Base-by-base conservation (phyloP, 2,797 vertebrate genomes). In the Sebastes taczanowskii region DNA sequence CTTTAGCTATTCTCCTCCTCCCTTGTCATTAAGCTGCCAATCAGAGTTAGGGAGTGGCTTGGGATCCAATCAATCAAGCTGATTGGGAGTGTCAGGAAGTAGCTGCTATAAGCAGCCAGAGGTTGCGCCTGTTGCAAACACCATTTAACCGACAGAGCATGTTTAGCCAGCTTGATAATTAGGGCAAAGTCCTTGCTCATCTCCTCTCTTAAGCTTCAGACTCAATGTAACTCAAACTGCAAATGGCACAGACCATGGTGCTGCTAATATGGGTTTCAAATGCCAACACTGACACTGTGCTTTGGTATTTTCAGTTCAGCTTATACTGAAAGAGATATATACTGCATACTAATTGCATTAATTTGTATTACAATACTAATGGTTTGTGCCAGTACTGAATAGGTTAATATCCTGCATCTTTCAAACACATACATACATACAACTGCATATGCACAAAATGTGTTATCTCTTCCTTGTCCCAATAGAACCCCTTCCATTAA, bases 41-140 rank as follows among this genome's bases (percentile, higher is more conserved):
- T 95, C 94, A 95, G 79, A 86, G 83, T 91, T 85, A 87, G 82
- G 88, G 88, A 93, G 89, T 82, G 85, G 84, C 81, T 80, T 58
- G 83, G 87, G 89, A 93, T 80, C 92, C 90, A 95, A 96, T 96
- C 95, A 91, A 94, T 96, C 96, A 96, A 74, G 78, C 86, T 94
- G 95, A 96, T 95, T 95, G 91, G 92, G 93, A 88, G 93, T 96
- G 95, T 96, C 95, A 95, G 91, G 85, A 94, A 95, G 93, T 86
- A 92, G 94, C 94, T 91, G 90, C 92, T 91, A 91, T 95, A 95
- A 95, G 95, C 95, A 94, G 80, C 88, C 81, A 83, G 74, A 91
- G 91, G 90, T 91, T 93, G 89, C 58, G 87, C 92, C 92, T 90
- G 90, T 94, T 93, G 93, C 90, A 92, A 92, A 88, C 86, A 76